These are phyloP conservation scores for Smittia aterrima DNA, from an alignment of 2,888 invertebrate genomes.

Conservation along the genomic window DNA sequence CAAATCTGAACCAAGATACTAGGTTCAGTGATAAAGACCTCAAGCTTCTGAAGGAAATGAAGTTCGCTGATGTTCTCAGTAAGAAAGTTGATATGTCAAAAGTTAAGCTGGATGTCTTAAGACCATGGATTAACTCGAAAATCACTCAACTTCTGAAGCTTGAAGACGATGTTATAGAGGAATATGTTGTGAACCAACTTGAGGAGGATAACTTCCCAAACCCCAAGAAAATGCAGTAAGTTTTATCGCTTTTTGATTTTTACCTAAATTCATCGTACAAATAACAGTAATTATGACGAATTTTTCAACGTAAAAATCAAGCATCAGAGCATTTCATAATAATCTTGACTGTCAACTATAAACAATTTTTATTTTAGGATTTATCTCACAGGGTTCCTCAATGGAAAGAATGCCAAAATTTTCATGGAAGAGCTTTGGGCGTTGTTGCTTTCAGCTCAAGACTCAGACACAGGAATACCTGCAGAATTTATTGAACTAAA, in stretches of 20 bases:
- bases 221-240: constrained; percentile 90
- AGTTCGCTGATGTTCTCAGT: constrained; percentile 90
- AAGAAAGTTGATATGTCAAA: constrained; percentile 98
- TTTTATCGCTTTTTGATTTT: background rate
- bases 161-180: constrained; percentile 98
- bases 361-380: constrained; percentile 61
- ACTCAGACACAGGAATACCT: constrained; percentile 93
- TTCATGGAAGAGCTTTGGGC: constrained; percentile 99
- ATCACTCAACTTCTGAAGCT: constrained; percentile 94
- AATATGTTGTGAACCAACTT: constrained; percentile 97
- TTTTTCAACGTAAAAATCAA: too few relatives aligned
- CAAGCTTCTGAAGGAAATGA: constrained; percentile 98
- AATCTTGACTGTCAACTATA: background rate
- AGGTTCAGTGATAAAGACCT: constrained; percentile 99
- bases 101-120: constrained; percentile 94
- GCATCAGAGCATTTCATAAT: background rate
- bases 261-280: too few relatives aligned
- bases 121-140: constrained; percentile 98
- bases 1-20: constrained; percentile 97
- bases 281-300: background rate
- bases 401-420: constrained; percentile 93
- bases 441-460: constrained; percentile 89
- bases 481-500: constrained; percentile 92
- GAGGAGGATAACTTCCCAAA: constrained; percentile 93
- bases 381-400: constrained; percentile 97